Conservation (phyloP, 1,140 invertebrate genomes). For the Aleiodes sp. region DNA sequence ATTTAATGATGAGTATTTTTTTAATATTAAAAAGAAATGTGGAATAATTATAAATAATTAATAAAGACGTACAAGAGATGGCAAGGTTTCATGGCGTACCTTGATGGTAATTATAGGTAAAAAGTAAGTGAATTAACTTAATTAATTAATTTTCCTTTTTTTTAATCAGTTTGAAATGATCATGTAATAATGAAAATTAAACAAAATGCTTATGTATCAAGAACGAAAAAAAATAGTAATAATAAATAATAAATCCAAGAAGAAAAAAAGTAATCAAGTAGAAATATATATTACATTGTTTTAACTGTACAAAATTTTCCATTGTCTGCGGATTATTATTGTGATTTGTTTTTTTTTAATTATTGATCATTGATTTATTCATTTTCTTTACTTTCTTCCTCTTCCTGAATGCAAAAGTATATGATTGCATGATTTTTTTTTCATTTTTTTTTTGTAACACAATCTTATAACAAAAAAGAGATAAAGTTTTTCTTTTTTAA, state of each 20-base stretch:
- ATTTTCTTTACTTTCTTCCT: too few relatives aligned
- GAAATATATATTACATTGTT: conserved; percentile 62
- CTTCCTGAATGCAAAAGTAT: too few relatives aligned
- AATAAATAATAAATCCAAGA: conserved; percentile 52
- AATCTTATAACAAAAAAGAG: background rate
- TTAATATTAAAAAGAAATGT: conserved; percentile 38
- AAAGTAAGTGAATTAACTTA: background rate
- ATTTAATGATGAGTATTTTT: conserved; percentile 41
- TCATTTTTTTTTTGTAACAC: too few relatives aligned
- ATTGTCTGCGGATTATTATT: conserved; percentile 38
- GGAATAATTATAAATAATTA: conserved; percentile 45
- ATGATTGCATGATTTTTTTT: too few relatives aligned
- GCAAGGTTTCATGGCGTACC: conserved; percentile 59
- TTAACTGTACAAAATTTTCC: conserved; percentile 59
- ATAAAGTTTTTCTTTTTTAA: background rate
- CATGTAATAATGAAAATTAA: background rate
- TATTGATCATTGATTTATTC: background rate
- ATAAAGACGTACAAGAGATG: conserved; percentile 46
- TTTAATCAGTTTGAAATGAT: too few relatives aligned
- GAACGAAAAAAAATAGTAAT: conserved; percentile 19
- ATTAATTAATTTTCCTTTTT: too few relatives aligned
- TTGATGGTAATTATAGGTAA: conserved; percentile 40
- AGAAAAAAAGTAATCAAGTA: conserved; percentile 55
- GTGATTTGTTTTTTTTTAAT: background rate
- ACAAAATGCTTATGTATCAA: background rate